Evolutionary conservation across 2,797 vertebrate genomes (phyloP).

Genomic region (Microctenopoma steveboyesi): DNA sequence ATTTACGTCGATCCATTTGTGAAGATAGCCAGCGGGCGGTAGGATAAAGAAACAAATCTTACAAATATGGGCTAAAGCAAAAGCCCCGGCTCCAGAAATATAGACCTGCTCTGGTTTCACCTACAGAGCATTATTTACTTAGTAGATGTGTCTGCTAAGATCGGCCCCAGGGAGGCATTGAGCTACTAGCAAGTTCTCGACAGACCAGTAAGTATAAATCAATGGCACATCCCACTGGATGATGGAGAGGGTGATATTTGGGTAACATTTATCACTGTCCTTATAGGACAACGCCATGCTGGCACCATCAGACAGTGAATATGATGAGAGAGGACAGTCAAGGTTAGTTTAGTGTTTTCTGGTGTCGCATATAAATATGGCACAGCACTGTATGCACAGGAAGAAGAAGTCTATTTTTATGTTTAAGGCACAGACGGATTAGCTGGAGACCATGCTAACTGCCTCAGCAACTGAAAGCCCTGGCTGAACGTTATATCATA

Average conservation of each 20-base stretch:
- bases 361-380: slow-evolving; percentile 4
- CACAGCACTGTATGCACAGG: background rate
- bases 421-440: slow-evolving; percentile 12
- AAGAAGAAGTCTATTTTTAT: slow-evolving; percentile 37
- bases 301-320: slow-evolving; percentile 51
- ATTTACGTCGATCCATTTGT: slow-evolving; percentile 42
- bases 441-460: slow-evolving; percentile 24
- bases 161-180: slow-evolving; percentile 57
- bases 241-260: slow-evolving; percentile 70
- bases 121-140: slow-evolving; percentile 67
- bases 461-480: slow-evolving; percentile 24
- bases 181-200: slow-evolving; percentile 65
- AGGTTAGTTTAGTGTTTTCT: slow-evolving; percentile 56
- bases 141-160: slow-evolving; percentile 45
- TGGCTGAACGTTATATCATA: slow-evolving; percentile 10
- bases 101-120: slow-evolving; percentile 54
- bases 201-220: slow-evolving; percentile 76
- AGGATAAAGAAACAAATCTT: slow-evolving; percentile 25
- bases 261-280: slow-evolving; percentile 73
- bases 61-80: slow-evolving; percentile 44
- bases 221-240: slow-evolving; percentile 62
- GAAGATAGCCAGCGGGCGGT: slow-evolving; percentile 35
- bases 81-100: slow-evolving; percentile 47
- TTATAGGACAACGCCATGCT: slow-evolving; percentile 43
- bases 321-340: slow-evolving; percentile 68